Percentiles rank a stretch among this genome's conserved stretches.
Evolutionary conservation across 1,140 invertebrate genomes (phyloP).

Genomic region (Coelopa frigida): DNA sequence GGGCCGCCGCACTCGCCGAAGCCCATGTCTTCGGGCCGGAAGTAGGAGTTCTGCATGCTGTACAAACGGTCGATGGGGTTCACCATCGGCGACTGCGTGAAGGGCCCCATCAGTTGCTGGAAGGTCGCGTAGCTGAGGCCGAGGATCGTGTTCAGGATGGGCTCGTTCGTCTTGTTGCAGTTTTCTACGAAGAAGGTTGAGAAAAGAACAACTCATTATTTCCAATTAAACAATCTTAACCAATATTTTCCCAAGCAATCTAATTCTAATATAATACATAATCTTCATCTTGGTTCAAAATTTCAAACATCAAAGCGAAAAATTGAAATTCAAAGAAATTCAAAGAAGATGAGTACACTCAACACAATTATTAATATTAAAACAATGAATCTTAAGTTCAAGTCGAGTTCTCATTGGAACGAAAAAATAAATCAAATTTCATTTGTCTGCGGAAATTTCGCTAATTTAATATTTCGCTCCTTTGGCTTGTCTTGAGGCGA

Average conservation of each 20-base stretch:
- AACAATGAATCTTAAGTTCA: too few species aligned
- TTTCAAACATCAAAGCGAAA: too few species aligned
- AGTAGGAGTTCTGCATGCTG: conserved; percentile 59
- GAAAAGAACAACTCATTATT: not conserved
- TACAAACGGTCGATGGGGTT: conserved; percentile 59
- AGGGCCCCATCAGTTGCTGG: conserved; percentile 44
- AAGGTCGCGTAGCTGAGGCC: conserved; percentile 44
- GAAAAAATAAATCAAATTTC: too few species aligned
- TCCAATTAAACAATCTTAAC: not conserved
- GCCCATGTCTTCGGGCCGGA: conserved; percentile 51
- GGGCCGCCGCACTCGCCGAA: conserved; percentile 29
- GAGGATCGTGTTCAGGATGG: conserved; percentile 41
- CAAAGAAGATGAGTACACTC: too few species aligned
- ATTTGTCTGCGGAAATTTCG: too few species aligned
- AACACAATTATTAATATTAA: too few species aligned
- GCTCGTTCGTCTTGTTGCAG: conserved; percentile 41
- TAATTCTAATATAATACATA: too few species aligned
- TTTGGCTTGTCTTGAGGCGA: conserved; percentile 3
- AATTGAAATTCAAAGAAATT: too few species aligned
- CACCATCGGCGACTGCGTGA: conserved; percentile 43
- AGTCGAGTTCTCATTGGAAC: too few species aligned
- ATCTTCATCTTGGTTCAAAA: not conserved
- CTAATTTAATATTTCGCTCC: not conserved
- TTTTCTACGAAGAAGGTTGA: conserved; percentile 24
- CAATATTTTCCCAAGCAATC: not conserved